Evolutionary conservation across 2,113 vertebrate species (phyloP), one percentile per base, ranked within the genome.

Genomic region (Echinops telfairi): DNA sequence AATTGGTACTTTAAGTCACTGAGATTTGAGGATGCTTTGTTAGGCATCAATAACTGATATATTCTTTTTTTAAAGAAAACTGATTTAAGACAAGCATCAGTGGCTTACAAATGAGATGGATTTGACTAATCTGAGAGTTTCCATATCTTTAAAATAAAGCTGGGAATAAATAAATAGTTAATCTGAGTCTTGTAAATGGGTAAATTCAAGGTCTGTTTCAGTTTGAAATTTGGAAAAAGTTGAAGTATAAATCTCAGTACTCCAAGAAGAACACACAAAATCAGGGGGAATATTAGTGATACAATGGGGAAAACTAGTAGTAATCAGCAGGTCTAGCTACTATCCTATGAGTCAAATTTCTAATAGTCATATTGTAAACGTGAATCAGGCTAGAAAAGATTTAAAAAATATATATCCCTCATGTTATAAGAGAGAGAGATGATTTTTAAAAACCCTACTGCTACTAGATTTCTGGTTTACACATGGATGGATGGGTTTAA

Each of bases 41-140:
- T 57, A 75, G 0, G 43, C 12, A 47, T 2, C 16, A 66, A n/a
- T 60, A 64, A 0, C 31, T 88, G 33, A 90, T 31, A 43, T 36
- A 40, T n/a, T 16, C 6, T 36, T 43, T 86, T 79, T 57, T 3
- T 84, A 92, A 89, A 40, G 4, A 78, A 91, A 29, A 64, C 57
- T 77, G 58, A 2, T 89, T 76, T 83, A 9, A 89, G 57, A 66
- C n/a, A 64, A 10, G 19, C 87, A 68, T 87, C 36, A 87, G 25
- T 86, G 64, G 5, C 38, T 79, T 88, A 17, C 1, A 70, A 25
- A 31, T 79, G 16, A 94, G 92, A 58, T 9, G 78, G 60, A 70
- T 93, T 87, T 95, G 31, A 38, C 17, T 83, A 75, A 47, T 88
- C n/a, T 79, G 31, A 6, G 47, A 86, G 27, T 16, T 33, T 92